Percentiles rank a stretch among this genome's conserved stretches.
Conservation (phyloP, 2,888 invertebrate species). For the Netelia fuscicornis region DNA sequence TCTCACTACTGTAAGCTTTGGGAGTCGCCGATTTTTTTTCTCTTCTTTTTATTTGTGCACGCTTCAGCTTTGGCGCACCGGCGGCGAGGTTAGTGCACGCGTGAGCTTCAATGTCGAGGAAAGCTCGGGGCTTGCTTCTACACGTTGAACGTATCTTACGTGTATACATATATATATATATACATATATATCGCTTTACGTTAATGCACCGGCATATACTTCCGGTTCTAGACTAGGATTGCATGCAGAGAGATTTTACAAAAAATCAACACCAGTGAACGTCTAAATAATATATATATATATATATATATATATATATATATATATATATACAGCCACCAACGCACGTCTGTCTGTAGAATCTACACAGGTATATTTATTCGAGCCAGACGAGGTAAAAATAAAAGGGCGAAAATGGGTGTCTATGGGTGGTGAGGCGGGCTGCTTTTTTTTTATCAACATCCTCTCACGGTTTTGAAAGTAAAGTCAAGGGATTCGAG, state of each 20-base stretch:
- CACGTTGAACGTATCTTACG: background rate
- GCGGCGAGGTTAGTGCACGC: constrained; percentile 7
- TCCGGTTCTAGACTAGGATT: constrained; percentile 40
- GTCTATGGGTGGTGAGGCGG: constrained; percentile 7
- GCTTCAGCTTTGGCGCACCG: no score
- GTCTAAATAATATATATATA: background rate
- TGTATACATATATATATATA: background rate
- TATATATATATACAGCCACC: constrained; percentile 21
- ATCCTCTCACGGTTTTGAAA: constrained; percentile 34
- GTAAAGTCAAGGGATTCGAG: constrained; percentile 49
- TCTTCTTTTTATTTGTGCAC: background rate
- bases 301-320: constrained; percentile 20
- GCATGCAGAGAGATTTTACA: constrained; percentile 1
- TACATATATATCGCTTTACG: constrained; percentile 16
- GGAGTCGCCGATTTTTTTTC: constrained; percentile 13
- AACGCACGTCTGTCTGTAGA: background rate
- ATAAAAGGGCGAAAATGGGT: constrained; percentile 27
- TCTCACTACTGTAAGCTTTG: constrained; percentile 10
- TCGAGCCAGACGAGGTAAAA: constrained; percentile 26
- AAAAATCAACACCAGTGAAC: constrained; percentile 27
- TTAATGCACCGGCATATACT: constrained; percentile 53
- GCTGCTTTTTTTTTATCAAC: constrained; percentile 26
- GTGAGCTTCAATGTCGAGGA: constrained; percentile 3
- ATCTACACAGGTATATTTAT: constrained; percentile 9
- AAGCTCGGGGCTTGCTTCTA: background rate